Base-by-base conservation (phyloP, 2,888 invertebrate genomes). In the Diplazon laetatorius region DNA sequence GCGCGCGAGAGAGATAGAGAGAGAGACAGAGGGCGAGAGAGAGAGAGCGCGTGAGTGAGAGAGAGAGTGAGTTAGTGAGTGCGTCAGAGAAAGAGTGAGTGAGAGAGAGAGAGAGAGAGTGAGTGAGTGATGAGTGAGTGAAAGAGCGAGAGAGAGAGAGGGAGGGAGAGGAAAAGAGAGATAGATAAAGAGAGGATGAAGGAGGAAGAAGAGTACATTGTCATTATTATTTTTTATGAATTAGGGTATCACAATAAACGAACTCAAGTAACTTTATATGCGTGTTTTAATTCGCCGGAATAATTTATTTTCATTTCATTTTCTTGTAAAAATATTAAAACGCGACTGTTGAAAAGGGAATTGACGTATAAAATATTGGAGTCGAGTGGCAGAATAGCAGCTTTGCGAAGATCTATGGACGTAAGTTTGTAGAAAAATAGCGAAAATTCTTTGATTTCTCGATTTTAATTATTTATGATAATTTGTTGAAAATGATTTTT, bases 171-270 rank as follows among this genome's bases (percentile, higher is more conserved):
- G n/a, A 71, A n/a, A 16, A 48, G 35, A 68, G 25, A 72, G 12
- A 52, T 39, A 62, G 22, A 60, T 42, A 68, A 22, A 80, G 78
- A 74, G 39, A 44, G 82, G 16, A 35, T 35, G 37, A 35, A n/a
- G 35, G 30, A n/a, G 30, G 25, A 10, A 30, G 78, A 44, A 75
- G 78, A 78, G 71, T 85, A 87, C 84, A 86, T 85, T 84, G 82
- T 83, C 83, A 86, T 87, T 87, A 85, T 88, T 88, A 86, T 88
- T 88, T 88, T 88, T 83, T 87, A 88, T 85, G 84, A 85, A 85
- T 86, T 88, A 87, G 84, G 83, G 74, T 85, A 86, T 83, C 82
- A 83, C 80, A 87, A 88, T 87, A 88, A 88, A 88, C 83, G 81
- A 87, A 84, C 78, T 81, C 74, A 81, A 78, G 76, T 81, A 81